Percentiles rank a stretch among this genome's conserved stretches.
Evolutionary conservation across 2,888 invertebrate species (phyloP).

Genomic region (Tipula helvola): DNA sequence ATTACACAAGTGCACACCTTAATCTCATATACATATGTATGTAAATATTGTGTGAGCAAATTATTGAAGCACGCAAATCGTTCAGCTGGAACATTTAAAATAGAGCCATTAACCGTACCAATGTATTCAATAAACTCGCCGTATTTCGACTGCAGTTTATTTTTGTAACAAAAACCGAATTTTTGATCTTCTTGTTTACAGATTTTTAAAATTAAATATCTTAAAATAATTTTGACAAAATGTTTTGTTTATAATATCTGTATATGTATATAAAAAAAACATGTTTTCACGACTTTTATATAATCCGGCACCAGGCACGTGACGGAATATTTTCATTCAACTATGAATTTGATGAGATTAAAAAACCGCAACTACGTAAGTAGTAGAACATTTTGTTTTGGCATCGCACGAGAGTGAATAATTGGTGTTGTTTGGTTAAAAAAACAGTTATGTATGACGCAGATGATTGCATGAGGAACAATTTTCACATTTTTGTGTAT

Average conservation of each 20-base stretch:
- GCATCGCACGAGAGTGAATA: not conserved
- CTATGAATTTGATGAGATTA: not conserved
- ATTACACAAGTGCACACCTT: not conserved
- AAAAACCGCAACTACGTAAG: not conserved
- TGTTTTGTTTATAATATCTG: not conserved
- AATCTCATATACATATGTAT: not conserved
- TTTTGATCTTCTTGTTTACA: not conserved
- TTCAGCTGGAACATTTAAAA: not conserved
- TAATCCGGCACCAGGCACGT: not conserved
- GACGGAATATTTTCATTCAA: not conserved
- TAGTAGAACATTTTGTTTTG: not conserved
- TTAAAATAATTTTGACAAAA: not conserved
- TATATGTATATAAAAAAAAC: not conserved
- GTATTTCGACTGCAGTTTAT: not conserved
- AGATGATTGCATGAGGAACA: not conserved
- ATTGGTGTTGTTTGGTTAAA: not conserved
- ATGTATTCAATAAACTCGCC: not conserved
- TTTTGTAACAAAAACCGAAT: not conserved
- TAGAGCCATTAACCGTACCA: not conserved
- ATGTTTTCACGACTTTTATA: not conserved
- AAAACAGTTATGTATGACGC: not conserved
- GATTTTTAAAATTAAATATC: not conserved
- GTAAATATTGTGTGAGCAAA: not conserved
- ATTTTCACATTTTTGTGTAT: too few relatives aligned
- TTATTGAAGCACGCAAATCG: not conserved